Evolutionary conservation across 2,797 vertebrate genomes (phyloP).

Genomic region (Balearica regulorum): DNA sequence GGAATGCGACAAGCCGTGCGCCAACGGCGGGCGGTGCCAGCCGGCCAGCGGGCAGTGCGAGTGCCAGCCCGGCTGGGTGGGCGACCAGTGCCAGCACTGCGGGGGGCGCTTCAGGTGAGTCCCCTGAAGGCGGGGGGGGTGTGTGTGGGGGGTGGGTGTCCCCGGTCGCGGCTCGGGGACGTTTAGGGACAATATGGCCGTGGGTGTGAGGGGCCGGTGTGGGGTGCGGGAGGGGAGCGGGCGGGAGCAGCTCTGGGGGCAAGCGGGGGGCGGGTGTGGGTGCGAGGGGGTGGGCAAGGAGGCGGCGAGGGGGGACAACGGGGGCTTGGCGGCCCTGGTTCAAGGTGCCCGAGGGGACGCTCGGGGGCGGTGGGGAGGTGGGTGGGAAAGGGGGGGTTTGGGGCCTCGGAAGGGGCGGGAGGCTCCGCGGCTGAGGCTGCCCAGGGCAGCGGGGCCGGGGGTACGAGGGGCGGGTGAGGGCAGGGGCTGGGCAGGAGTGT

Average conservation of each 20-base stretch:
- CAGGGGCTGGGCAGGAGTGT: accelerated
- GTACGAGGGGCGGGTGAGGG: too few relatives aligned
- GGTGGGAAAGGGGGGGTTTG: neutral
- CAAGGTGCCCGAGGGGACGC: neutral
- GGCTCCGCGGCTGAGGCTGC: neutral
- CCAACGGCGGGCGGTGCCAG: conserved; percentile 92
- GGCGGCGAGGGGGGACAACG: too few relatives aligned
- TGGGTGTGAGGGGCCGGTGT: neutral
- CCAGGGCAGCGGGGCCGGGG: neutral
- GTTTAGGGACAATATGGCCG: neutral
- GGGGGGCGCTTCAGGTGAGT: conserved; percentile 91
- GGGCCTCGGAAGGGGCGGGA: neutral
- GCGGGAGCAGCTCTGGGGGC: neutral
- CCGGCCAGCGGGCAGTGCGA: conserved; percentile 83
- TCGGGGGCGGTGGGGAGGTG: neutral
- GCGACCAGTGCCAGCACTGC: conserved; percentile 98
- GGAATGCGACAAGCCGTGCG: conserved; percentile 91
- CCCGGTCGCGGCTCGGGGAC: neutral
- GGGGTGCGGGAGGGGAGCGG: neutral
- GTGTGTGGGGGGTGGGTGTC: neutral
- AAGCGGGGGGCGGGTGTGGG: neutral
- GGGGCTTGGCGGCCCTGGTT: neutral
- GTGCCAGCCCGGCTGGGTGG: conserved; percentile 91
- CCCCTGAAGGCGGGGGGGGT: too few relatives aligned
- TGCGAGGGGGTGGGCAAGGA: neutral